Evolutionary conservation across 2,888 invertebrate species (phyloP).

Genomic region (Poecilus cupreus): DNA sequence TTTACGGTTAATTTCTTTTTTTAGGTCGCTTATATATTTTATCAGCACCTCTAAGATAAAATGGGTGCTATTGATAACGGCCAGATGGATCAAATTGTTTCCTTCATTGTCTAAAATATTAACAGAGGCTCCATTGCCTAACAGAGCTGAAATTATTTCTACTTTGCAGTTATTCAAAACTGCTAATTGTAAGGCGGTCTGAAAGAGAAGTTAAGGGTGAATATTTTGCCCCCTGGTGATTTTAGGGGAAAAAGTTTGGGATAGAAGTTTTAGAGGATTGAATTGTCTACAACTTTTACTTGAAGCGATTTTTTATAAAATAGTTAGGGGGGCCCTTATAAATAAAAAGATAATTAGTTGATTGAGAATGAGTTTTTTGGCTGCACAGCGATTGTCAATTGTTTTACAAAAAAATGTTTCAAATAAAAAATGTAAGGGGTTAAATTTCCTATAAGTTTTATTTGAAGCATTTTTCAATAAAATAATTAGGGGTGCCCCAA

Average conservation of each 20-base stretch:
- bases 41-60: constrained; percentile 53
- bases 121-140: constrained; percentile 71
- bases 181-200: constrained; percentile 74
- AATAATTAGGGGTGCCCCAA: no score
- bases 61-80: constrained; percentile 69
- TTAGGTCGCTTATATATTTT: constrained; percentile 66
- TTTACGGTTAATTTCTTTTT: constrained; percentile 67
- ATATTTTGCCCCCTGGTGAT: no score
- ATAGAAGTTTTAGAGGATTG: not conserved
- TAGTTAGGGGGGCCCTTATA: no score
- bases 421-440: no score
- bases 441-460: no score
- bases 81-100: constrained; percentile 72
- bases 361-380: no score
- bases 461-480: no score
- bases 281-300: not conserved
- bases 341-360: no score
- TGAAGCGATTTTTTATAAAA: not conserved
- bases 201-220: constrained; percentile 61
- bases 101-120: constrained; percentile 70
- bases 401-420: no score
- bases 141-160: constrained; percentile 68
- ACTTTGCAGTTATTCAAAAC: constrained; percentile 67
- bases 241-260: no score
- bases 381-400: no score